Percentiles rank a stretch among this genome's conserved stretches.
phyloP scores from a whole-genome alignment of 2,113 vertebrate genomes.

The Gobius niger region DNA sequence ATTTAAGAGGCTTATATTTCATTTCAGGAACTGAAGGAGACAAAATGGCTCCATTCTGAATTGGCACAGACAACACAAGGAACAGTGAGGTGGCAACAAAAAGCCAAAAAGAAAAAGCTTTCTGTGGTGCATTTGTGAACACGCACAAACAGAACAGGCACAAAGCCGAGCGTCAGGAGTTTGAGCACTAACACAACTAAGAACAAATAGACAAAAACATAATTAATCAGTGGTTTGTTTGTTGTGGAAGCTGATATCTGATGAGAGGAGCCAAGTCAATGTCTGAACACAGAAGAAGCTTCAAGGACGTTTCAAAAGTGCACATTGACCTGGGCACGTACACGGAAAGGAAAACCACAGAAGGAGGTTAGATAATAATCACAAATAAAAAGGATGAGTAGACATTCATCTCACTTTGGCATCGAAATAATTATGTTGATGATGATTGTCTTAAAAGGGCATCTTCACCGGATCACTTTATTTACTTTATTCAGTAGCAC shows the following conservation, averaged over 20 bases:
- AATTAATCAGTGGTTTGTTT: slow-evolving; percentile 51
- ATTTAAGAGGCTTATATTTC: slow-evolving; percentile 77
- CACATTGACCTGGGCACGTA: slow-evolving; percentile 45
- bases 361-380: slow-evolving; percentile 10
- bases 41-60: slow-evolving; percentile 71
- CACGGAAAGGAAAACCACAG: slow-evolving; percentile 24
- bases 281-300: slow-evolving; percentile 45
- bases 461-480: neutral
- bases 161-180: slow-evolving; percentile 51
- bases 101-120: slow-evolving; percentile 34
- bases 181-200: slow-evolving; percentile 51
- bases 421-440: slow-evolving; percentile 1
- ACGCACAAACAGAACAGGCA: slow-evolving; percentile 27
- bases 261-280: slow-evolving; percentile 42
- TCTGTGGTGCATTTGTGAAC: slow-evolving; percentile 31
- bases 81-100: slow-evolving; percentile 47
- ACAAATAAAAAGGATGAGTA: slow-evolving; percentile 2
- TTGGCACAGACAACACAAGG: slow-evolving; percentile 55
- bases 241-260: slow-evolving; percentile 27
- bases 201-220: slow-evolving; percentile 57
- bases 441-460: neutral
- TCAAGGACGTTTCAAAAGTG: slow-evolving; percentile 30
- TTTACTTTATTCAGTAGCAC: slow-evolving; percentile 18
- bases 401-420: slow-evolving; percentile 1
- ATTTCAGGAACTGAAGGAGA: slow-evolving; percentile 70